Base-by-base conservation (phyloP, 2,888 invertebrate species). In the Sarcophaga rosellei region DNA sequence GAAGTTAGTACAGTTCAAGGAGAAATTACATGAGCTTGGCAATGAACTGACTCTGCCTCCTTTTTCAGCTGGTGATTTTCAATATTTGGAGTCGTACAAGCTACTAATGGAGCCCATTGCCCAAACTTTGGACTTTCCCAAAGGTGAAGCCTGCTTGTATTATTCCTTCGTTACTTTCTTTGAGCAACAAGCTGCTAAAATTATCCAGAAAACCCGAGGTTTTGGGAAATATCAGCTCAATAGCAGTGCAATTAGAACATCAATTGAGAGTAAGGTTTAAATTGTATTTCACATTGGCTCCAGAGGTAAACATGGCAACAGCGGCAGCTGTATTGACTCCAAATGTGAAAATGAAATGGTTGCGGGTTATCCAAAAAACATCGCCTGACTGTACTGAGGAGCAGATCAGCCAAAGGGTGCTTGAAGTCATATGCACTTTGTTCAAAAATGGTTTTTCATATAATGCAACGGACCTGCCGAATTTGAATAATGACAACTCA, bases 251-350 rank as follows among this genome's bases (percentile, higher is more conserved):
- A 75, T 75, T 75, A 75, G 75, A 75, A 65, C 65, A 70, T 17
- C 69, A 59, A 63, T 78, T 78, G 53, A 72, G 70, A 70, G 25
- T 72, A 63, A 70, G 79, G 57, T 72, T 79, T 53, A 59, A 70
- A 79, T 62, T 63, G 63, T 79, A 72, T 73, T 80, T 72, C 66
- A 25, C 69, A 65, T 73, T 80, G 66, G 57, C 72, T 53, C 80
- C 80, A 66, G 80, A 80, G 66, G 73, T 75, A 75, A 75, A 75
- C 74, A 63, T 75, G 63, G 74, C 74, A 75, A 75, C 65, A 63
- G 63, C 74, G 74, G 74, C 74, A 75, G 63, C 74, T 75, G 63
- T 75, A 75, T 65, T 53, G 74, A 75, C 74, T 65, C 79, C 70
- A 72, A 66, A 63, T 65, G 68, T 65, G 44, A 79, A 79, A 65